Evolutionary conservation across 2,113 vertebrate genomes (phyloP).

Genomic region (Sapayoa aenigma): DNA sequence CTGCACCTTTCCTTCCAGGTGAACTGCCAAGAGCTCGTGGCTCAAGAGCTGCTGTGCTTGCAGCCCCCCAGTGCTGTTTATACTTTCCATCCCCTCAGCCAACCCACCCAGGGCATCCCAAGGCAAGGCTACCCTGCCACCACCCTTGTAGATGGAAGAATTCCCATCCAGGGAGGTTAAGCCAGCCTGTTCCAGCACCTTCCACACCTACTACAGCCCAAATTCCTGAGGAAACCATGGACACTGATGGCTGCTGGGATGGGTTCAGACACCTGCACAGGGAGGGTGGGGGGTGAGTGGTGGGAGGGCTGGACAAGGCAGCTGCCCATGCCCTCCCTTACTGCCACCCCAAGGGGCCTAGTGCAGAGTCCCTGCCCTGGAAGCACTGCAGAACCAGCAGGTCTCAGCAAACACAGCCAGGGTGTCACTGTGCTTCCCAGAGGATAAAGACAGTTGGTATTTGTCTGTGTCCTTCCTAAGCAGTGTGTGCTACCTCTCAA

Average conservation of each 20-base stretch:
- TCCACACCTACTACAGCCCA: neutral
- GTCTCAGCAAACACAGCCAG: neutral
- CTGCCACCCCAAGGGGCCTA: conserved; percentile 25
- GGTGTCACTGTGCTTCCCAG: neutral
- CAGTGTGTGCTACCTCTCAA: neutral
- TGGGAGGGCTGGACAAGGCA: neutral
- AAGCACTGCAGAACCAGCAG: neutral
- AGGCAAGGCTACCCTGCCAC: neutral
- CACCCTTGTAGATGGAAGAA: neutral
- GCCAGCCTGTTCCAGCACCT: neutral
- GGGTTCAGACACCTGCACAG: conserved; percentile 69
- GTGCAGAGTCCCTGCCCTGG: neutral
- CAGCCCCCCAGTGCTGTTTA: conserved; percentile 63
- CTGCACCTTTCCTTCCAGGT: conserved; percentile 47
- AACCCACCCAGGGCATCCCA: neutral
- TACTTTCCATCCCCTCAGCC: conserved; percentile 55
- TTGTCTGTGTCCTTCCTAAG: neutral
- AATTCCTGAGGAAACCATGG: neutral
- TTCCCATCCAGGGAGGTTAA: neutral
- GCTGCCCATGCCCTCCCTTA: conserved; percentile 65
- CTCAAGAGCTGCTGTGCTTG: conserved; percentile 61
- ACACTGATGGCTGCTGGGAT: conserved; percentile 69
- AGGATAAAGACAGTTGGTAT: neutral
- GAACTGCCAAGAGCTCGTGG: conserved; percentile 77
- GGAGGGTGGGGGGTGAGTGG: neutral